phyloP scores from a whole-genome alignment of 2,113 vertebrate genomes.

The Paradoxurus hermaphroditus region DNA sequence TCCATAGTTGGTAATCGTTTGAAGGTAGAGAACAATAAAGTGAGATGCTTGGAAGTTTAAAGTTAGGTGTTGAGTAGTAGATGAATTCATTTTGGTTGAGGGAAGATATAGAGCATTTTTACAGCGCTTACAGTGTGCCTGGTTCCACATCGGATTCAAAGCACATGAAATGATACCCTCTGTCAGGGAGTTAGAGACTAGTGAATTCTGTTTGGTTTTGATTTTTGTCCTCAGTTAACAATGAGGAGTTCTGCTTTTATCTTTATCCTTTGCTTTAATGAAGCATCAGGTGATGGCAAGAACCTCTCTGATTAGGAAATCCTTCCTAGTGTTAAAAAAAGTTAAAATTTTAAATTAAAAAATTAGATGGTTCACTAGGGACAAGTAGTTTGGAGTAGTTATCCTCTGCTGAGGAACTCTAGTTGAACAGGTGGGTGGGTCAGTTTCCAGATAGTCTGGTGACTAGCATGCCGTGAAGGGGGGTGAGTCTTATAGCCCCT shows the following conservation, averaged over 20 bases:
- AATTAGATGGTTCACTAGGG: background rate
- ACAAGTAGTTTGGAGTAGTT: background rate
- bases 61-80: background rate
- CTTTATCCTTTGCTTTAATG: background rate
- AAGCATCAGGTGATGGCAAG: background rate
- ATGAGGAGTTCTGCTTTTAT: too few species aligned
- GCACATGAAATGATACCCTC: background rate
- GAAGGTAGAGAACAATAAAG: background rate
- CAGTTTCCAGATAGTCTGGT: background rate
- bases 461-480: background rate
- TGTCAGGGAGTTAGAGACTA: background rate
- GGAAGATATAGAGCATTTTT: background rate
- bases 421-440: background rate
- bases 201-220: conserved; percentile 4
- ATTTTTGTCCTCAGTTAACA: background rate
- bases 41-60: background rate
- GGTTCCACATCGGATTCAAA: background rate
- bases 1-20: background rate
- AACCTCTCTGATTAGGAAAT: background rate
- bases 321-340: background rate
- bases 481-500: background rate
- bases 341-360: background rate
- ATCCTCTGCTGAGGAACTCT: background rate
- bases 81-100: background rate
- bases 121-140: background rate